Evolutionary conservation across 2,888 invertebrate genomes (phyloP).

Genomic region (Anthoptus insignis): DNA sequence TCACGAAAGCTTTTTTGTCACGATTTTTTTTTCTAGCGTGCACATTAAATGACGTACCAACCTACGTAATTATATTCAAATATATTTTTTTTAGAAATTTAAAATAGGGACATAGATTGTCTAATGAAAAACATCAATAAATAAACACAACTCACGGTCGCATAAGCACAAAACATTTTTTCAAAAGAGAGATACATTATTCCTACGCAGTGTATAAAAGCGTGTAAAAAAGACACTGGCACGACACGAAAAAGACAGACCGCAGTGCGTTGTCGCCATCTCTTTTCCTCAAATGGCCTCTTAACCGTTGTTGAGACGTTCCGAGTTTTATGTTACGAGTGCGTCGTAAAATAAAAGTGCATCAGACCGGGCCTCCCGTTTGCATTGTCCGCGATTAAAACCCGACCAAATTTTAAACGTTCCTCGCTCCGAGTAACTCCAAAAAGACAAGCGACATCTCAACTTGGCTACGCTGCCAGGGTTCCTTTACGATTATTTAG

Average conservation of each 20-base stretch:
- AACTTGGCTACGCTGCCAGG: slow-evolving; percentile 70
- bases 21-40: too few relatives aligned
- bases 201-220: slow-evolving; percentile 44
- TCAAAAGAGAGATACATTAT: slow-evolving; percentile 31
- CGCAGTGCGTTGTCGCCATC: slow-evolving; percentile 52
- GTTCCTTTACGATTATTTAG: slow-evolving; percentile 88
- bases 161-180: background rate
- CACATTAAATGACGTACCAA: too few relatives aligned
- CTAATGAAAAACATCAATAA: background rate
- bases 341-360: slow-evolving; percentile 85
- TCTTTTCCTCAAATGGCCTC: slow-evolving; percentile 63
- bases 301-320: slow-evolving; percentile 83
- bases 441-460: slow-evolving; percentile 53
- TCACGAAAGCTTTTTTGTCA: too few relatives aligned
- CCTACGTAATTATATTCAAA: too few relatives aligned
- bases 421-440: slow-evolving; percentile 44
- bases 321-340: slow-evolving; percentile 84
- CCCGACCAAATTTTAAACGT: slow-evolving; percentile 63
- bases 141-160: background rate
- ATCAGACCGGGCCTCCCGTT: slow-evolving; percentile 80
- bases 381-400: slow-evolving; percentile 82
- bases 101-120: too few relatives aligned
- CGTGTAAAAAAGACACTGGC: slow-evolving; percentile 44
- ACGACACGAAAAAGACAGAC: slow-evolving; percentile 55
- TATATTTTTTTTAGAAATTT: too few relatives aligned